Percentiles rank a stretch among this genome's conserved stretches.
Conservation (phyloP, 2,888 invertebrate genomes). For the Troglohyphantes excavatus region DNA sequence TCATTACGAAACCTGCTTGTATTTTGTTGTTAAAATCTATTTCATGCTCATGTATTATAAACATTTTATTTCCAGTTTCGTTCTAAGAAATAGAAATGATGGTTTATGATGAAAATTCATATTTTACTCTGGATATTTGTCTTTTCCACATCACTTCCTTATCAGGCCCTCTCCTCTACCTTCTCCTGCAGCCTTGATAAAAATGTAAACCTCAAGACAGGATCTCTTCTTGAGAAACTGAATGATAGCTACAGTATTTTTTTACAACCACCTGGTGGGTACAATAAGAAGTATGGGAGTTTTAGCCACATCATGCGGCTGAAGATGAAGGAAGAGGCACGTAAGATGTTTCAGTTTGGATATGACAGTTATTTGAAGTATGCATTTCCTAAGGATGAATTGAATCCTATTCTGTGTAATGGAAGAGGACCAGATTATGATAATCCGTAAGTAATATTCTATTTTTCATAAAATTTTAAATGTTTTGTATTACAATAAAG, state of each 20-base stretch:
- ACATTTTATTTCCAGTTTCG: constrained; percentile 15
- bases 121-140: constrained; percentile 40
- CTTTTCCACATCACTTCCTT: neutral
- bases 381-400: constrained; percentile 86
- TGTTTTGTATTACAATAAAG: no score
- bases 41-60: neutral
- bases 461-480: no score
- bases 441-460: constrained; percentile 84
- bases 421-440: constrained; percentile 86
- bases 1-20: neutral
- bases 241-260: constrained; percentile 79
- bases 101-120: constrained; percentile 65
- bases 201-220: constrained; percentile 47
- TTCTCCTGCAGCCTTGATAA: constrained; percentile 70
- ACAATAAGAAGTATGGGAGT: constrained; percentile 82
- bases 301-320: constrained; percentile 82
- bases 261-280: constrained; percentile 79
- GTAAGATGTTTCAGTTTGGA: constrained; percentile 85
- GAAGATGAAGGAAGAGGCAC: constrained; percentile 83
- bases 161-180: neutral
- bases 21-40: neutral
- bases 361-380: constrained; percentile 86
- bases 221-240: constrained; percentile 85
- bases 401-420: constrained; percentile 86
- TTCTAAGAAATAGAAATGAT: constrained; percentile 50